Evolutionary conservation across 2,888 invertebrate genomes (phyloP).

Genomic region (Scaptomyza polygonia): DNA sequence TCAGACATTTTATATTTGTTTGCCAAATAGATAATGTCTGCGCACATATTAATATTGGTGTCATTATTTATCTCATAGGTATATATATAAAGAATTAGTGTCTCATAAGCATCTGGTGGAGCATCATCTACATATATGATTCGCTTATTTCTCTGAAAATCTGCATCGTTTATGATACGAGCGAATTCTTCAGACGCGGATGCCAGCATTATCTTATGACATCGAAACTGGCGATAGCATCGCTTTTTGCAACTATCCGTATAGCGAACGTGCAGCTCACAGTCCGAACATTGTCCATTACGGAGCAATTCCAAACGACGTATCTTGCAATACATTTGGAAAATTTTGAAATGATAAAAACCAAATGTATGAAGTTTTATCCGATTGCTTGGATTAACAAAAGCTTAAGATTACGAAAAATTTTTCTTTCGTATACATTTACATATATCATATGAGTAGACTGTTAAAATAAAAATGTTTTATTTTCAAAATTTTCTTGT

Average conservation of each 20-base stretch:
- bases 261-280: conserved; percentile 50
- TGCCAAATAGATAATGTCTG: conserved; percentile 54
- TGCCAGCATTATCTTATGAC: conserved; percentile 55
- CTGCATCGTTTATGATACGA: conserved; percentile 38
- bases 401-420: background rate
- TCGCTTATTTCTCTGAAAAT: conserved; percentile 24
- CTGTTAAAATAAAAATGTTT: background rate
- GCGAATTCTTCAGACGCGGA: conserved; percentile 65
- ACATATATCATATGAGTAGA: background rate
- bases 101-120: conserved; percentile 57
- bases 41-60: conserved; percentile 44
- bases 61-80: conserved; percentile 59
- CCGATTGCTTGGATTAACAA: conserved; percentile 14
- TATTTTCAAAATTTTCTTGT: background rate
- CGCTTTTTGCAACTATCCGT: conserved; percentile 12
- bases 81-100: conserved; percentile 61
- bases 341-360: conserved; percentile 14
- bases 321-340: conserved; percentile 58
- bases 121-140: conserved; percentile 54
- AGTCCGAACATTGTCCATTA: conserved; percentile 55
- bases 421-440: too few relatives aligned
- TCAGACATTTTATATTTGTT: conserved; percentile 58
- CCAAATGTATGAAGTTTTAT: conserved; percentile 6
- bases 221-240: conserved; percentile 42
- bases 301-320: conserved; percentile 61